Percentiles rank a stretch among this genome's conserved stretches.
Conservation (phyloP, 2,797 vertebrate genomes). For the Chrosomus eos region DNA sequence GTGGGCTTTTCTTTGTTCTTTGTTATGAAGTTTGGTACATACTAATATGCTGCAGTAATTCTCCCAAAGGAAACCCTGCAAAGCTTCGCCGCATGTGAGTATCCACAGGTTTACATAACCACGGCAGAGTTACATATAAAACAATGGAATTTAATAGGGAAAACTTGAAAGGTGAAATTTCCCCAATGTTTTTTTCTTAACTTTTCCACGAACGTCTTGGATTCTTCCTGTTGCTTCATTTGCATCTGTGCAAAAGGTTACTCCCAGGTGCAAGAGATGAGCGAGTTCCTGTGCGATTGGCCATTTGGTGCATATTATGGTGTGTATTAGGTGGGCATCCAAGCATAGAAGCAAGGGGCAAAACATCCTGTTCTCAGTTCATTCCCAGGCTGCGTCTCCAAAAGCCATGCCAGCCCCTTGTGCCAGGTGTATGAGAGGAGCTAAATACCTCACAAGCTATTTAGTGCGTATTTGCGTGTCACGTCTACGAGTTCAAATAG, state of each 20-base stretch:
- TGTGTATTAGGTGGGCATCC: constrained; percentile 2
- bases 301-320: neutral
- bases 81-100: neutral
- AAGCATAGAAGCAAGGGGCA: constrained; percentile 3
- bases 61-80: constrained; percentile 5
- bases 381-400: constrained; percentile 11
- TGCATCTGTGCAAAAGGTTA: neutral
- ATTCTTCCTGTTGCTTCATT: constrained; percentile 19
- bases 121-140: constrained; percentile 3
- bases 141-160: constrained; percentile 17
- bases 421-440: constrained; percentile 36
- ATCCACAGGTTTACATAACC: constrained; percentile 33
- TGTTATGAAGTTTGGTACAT: constrained; percentile 41
- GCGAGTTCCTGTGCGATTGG: neutral
- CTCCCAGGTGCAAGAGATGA: constrained; percentile 13
- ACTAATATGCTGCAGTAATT: constrained; percentile 32
- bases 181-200: neutral
- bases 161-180: neutral
- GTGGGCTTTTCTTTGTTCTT: constrained; percentile 28
- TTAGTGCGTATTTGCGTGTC: constrained; percentile 5
- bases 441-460: constrained; percentile 26
- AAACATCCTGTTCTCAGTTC: constrained; percentile 39
- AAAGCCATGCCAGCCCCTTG: constrained; percentile 35
- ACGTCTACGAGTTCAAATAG: constrained; percentile 25
- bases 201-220: neutral